These are phyloP conservation scores for sheep (Ovis aries) DNA, from an alignment of 2,113 vertebrate species.

Conservation along the genomic window ARS-UI_Ramb_v3.0 NC_056054.1:125853501-125854000, in stretches of 20 bases:
- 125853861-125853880: rapidly evolving
- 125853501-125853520: neutral
- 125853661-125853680: neutral
- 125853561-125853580: neutral
- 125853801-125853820: neutral
- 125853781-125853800: neutral
- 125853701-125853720: neutral
- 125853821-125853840: neutral
- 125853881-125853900: neutral
- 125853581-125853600: neutral
- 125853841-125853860: neutral
- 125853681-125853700: neutral
- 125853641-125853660: neutral
- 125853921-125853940: no score
- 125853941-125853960: no score
- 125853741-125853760: neutral
- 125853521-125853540: rapidly evolving
- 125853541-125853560: neutral
- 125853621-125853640: neutral
- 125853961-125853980: no score
- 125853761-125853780: rapidly evolving
- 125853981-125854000: no score
- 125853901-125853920: no score
- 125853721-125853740: neutral
- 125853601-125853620: neutral